Evolutionary conservation across 2,888 invertebrate genomes (phyloP).

Genomic region (Julus scandinavius): DNA sequence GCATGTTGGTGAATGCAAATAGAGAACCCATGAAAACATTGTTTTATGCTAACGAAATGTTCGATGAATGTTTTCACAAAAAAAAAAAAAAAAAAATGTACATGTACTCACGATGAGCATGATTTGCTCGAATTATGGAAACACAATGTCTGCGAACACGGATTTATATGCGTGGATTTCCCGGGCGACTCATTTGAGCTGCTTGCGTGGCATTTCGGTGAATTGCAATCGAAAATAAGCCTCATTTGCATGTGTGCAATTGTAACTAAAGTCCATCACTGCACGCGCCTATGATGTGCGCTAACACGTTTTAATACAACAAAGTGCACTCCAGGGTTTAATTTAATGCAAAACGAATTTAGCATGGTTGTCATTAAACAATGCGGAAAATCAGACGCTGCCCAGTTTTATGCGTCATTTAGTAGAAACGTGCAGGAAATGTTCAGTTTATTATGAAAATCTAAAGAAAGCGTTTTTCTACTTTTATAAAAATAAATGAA

Average conservation of each 20-base stretch:
- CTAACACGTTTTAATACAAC: constrained; percentile 15
- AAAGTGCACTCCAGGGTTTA: constrained; percentile 17
- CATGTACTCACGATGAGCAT: background rate
- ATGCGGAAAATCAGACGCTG: background rate
- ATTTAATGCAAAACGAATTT: constrained; percentile 24
- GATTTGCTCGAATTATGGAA: constrained; percentile 34
- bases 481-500: no score
- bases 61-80: background rate
- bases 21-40: background rate
- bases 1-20: background rate
- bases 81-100: background rate
- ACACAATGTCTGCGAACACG: constrained; percentile 31
- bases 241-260: background rate
- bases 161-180: constrained; percentile 19
- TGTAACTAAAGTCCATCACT: background rate
- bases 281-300: background rate
- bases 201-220: constrained; percentile 22
- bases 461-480: background rate
- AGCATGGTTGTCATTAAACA: constrained; percentile 4
- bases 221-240: background rate
- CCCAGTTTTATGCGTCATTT: constrained; percentile 14
- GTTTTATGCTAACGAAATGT: background rate
- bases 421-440: background rate
- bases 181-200: constrained; percentile 10
- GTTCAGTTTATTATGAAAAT: background rate